Conservation (phyloP, 1,140 invertebrate species). For the Tetramorium parvispinum region DNA sequence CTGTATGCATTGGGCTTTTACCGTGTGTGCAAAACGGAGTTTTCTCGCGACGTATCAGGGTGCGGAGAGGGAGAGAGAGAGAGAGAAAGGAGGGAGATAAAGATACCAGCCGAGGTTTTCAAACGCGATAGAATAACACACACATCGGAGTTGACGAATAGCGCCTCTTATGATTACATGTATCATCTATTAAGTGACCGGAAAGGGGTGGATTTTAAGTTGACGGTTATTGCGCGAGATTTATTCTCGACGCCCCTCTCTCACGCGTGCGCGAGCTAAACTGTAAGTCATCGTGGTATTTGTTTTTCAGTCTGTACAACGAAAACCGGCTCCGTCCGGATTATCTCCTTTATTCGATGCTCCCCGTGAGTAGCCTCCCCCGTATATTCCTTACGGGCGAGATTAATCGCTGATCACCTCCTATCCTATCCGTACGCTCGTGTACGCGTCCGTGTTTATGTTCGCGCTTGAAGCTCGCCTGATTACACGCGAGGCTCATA, state of each 20-base stretch:
- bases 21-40: conserved; percentile 9
- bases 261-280: neutral
- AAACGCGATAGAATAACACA: conserved; percentile 9
- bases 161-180: neutral
- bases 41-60: conserved; percentile 6
- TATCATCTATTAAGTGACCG: conserved; percentile 18
- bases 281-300: conserved; percentile 34
- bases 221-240: conserved; percentile 43
- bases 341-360: conserved; percentile 51
- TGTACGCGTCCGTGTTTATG: conserved; percentile 68
- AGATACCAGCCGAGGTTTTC: conserved; percentile 23
- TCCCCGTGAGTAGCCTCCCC: conserved; percentile 31
- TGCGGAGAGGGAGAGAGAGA: neutral
- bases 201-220: conserved; percentile 29
- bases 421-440: conserved; percentile 48
- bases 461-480: conserved; percentile 68
- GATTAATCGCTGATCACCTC: conserved; percentile 73
- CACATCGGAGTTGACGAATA: neutral
- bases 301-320: conserved; percentile 3
- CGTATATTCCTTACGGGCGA: conserved; percentile 66
- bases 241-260: conserved; percentile 1
- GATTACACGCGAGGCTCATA: conserved; percentile 74
- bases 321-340: conserved; percentile 20
- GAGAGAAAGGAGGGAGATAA: neutral
- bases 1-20: conserved; percentile 42